A percentile compares a stretch with the other conserved stretches of the same genome.
phyloP scores from a whole-genome alignment of 2,113 vertebrate genomes.

The Catagonus wagneri region DNA sequence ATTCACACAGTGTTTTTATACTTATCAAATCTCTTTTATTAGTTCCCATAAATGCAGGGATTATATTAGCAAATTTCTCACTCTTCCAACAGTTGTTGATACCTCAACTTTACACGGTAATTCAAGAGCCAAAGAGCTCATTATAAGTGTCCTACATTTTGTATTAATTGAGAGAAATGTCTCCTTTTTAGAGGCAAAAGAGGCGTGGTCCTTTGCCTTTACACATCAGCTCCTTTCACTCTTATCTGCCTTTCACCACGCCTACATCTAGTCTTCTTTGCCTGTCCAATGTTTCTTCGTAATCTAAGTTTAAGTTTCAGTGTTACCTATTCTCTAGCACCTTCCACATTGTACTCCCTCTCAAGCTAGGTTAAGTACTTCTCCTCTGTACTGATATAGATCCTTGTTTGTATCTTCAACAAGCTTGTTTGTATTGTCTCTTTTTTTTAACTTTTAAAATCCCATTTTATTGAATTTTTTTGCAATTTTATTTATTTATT shows the following conservation, averaged over 20 bases:
- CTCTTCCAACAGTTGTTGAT: neutral
- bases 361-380: too few relatives aligned
- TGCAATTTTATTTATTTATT: too few relatives aligned
- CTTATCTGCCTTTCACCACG: neutral
- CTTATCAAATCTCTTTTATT: slow-evolving; percentile 38
- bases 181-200: neutral
- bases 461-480: neutral
- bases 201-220: neutral
- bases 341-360: neutral
- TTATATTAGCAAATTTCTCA: slow-evolving; percentile 42
- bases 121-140: slow-evolving; percentile 30
- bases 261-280: neutral
- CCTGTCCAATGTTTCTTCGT: neutral
- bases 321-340: neutral
- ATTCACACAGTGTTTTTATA: neutral
- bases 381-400: neutral
- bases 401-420: neutral
- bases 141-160: slow-evolving; percentile 1
- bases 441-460: neutral
- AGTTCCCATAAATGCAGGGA: neutral
- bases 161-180: neutral
- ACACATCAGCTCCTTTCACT: neutral
- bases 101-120: neutral
- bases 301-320: neutral
- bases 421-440: neutral